Conservation (phyloP, 53 echinoderm and acorn worm genomes). For the Temnopleurus reevesii region DNA sequence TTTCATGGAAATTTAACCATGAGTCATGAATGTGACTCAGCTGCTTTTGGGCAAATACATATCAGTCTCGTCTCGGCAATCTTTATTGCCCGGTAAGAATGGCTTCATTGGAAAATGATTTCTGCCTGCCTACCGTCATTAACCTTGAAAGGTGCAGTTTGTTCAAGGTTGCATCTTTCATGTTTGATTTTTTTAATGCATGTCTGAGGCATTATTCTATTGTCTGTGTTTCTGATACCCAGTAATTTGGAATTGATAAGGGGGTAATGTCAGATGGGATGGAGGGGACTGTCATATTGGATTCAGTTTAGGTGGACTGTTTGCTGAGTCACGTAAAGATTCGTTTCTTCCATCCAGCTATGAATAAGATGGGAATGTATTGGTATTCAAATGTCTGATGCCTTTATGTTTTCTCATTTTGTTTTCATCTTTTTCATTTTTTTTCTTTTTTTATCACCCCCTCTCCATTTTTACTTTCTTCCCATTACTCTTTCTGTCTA, state of each 20-base stretch:
- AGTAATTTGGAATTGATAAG: not conserved
- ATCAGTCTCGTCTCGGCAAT: not conserved
- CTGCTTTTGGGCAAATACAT: not conserved
- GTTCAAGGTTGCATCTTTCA: not conserved
- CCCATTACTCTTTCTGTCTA: no score
- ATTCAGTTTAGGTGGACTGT: not conserved
- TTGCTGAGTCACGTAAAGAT: not conserved
- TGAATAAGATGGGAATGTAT: not conserved
- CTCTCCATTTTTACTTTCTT: not conserved
- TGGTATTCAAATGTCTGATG: not conserved
- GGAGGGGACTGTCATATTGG: no score
- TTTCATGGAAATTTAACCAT: not conserved
- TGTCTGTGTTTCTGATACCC: not conserved
- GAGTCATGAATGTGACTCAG: conserved; percentile 17
- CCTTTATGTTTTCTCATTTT: not conserved
- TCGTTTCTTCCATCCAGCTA: no score
- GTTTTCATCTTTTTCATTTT: not conserved
- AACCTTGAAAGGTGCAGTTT: not conserved
- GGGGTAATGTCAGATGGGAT: not conserved
- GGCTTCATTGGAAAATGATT: not conserved
- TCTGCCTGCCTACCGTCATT: not conserved
- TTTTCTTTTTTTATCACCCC: not conserved
- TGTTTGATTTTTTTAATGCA: not conserved
- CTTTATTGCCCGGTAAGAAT: not conserved
- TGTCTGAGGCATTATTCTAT: no score